Evolutionary conservation across 2,797 vertebrate species (phyloP), one percentile per base, ranked within the genome.

Genomic region (Alexandromys oeconomus): DNA sequence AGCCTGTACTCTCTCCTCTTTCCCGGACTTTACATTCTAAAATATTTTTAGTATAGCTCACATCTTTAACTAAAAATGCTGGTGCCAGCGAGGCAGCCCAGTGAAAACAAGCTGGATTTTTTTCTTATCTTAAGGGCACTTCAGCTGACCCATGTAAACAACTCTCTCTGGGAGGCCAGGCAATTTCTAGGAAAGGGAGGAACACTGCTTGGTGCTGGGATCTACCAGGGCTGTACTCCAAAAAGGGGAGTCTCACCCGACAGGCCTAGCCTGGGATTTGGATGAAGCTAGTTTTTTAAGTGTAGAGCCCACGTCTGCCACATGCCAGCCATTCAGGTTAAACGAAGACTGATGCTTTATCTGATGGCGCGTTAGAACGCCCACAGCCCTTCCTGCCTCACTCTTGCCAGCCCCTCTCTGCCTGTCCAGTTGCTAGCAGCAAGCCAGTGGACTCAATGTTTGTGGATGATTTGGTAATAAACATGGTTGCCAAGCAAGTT

Each of bases 81-180:
- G 14, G 61, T 71, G 59, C 57, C 46, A 69, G 80, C 76, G 69
- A 93, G 40, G 6, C 46, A 19, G 13, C 23, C 0, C 48, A n/a
- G 89, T 43, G 40, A 59, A 93, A 85, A 87, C 23, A 31, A 92
- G 8, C 74, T 88, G 61, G 21, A 59, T 91, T 86, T 57, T 65
- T 48, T 88, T 76, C 89, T 92, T 25, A 73, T 86, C 51, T n/a
- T 25, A 40, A 93, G 34, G 61, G 31, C 48, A 37, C 40, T 78
- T 73, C 21, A 54, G 48, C 25, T 27, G 43, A 80, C 40, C 51
- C 34, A 43, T 1, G 61, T 59, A 85, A 74, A 86, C 27, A 73
- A 87, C n/a, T 89, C 57, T 91, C n/a, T 48, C 51, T 37, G 14
- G 57, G 65, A 89, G 46, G 71, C 79, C 82, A 94, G 92, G 14